Base-by-base conservation (phyloP, 2,888 invertebrate species). In the Lepidocyrtoides sp. region DNA sequence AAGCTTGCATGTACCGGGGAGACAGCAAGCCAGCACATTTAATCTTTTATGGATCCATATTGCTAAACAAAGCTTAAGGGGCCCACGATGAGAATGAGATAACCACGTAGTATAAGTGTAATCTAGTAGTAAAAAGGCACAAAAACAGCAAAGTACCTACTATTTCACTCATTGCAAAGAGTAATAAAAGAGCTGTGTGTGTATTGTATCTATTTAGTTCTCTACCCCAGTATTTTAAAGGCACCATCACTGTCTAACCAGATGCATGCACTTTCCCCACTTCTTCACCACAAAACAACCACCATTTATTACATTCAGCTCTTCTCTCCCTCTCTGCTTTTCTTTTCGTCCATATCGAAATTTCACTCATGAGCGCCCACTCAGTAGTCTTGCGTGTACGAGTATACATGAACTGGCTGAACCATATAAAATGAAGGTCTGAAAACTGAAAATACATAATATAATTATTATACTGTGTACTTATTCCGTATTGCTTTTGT, bases 21-120 rank as follows among this genome's bases (percentile, higher is more conserved):
- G 57, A 20, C 69, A 69, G 10, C 8, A 48, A 75, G 75, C 51
- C 23, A 48, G 75, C 29, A 82, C 63, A 36, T 82, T 82, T 82
- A 82, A 82, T 82, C 82, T 82, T 82, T 63, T 63, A 44, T 82
- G 44, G 63, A 82, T 63, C 41, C 57, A 82, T 63, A 81, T 81
- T 81, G 81, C 36, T 57, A 36, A 60, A 60, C 81, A 81, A 57
- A 82, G 60, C 57, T 57, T 63, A 82, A 63, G 63, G 82, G 57
- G 26, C 5, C 63, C 36, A 63, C 82, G 63, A 63, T 41, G 44
- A 82, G 41, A 82, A 63, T 48, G 51, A 84, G 51, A 84, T 84
- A 32, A 84, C 51, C 29, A 69, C 69, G 36, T 7, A 60, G 41
- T 36, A 29, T n/a, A n/a, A n/a, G n/a, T 51, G 26, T 75, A 48